phyloP scores from a whole-genome alignment of 2,797 vertebrate genomes.

The Mormyrops attenuatus region DNA sequence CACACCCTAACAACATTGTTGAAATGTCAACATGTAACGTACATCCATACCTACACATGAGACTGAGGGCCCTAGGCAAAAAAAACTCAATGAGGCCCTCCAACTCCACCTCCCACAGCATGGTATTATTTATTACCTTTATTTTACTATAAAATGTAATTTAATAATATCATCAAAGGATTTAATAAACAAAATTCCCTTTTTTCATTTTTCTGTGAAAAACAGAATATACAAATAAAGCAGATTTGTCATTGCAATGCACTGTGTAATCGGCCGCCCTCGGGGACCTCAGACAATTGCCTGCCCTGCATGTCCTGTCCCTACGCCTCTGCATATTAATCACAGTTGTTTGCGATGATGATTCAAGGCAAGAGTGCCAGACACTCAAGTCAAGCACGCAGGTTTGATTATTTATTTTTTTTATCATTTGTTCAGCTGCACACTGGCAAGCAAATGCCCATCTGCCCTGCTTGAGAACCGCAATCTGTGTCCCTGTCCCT shows the following conservation, averaged over 20 bases:
- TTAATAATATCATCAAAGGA: not conserved
- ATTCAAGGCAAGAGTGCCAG: not conserved
- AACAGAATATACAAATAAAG: not conserved
- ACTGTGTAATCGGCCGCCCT: not conserved
- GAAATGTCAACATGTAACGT: not conserved
- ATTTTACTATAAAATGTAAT: not conserved
- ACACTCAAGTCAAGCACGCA: not conserved
- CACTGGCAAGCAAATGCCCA: not conserved
- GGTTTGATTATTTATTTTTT: not conserved
- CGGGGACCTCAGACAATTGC: not conserved
- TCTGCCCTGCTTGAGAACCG: not conserved
- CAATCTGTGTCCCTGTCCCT: conserved; percentile 16
- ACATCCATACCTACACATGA: not conserved
- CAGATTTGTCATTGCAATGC: not conserved
- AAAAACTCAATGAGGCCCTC: not conserved
- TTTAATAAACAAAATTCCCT: not conserved
- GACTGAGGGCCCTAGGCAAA: not conserved
- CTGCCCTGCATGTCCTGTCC: not conserved
- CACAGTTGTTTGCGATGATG: not conserved
- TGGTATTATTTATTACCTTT: not conserved
- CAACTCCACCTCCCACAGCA: not conserved
- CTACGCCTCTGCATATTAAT: not conserved
- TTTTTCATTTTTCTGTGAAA: not conserved
- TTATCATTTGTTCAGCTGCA: not conserved
- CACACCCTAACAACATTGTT: not conserved